Base-by-base conservation (phyloP, 2,888 invertebrate species). In the Silvanus unidentatus region DNA sequence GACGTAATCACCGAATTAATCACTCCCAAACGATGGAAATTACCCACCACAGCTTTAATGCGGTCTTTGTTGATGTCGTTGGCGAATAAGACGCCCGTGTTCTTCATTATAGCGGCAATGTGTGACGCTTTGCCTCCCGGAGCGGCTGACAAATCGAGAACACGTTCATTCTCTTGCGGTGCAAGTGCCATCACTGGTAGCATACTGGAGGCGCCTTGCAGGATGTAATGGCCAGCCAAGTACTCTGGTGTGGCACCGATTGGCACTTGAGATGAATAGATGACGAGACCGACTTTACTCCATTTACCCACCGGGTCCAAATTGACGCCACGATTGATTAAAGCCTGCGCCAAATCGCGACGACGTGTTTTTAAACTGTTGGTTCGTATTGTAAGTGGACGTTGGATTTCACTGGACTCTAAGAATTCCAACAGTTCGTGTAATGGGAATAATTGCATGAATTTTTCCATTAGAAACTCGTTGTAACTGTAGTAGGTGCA, bases 111-210 rank as follows among this genome's bases (percentile, higher is more conserved):
- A 0, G 97, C 88, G 40, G 96, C 91, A 48, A 99, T 96, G 70
- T 99, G 96, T 0, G 96, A 93, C 0, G 98, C 93, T 75, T 99
- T 99, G 6, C 99, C 99, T 38, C 99, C 99, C 0, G 99, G 99
- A 0, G 99, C 99, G 0, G 97, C 85, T 68, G 95, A 92, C 94
- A 99, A 90, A 66, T 99, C 99, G 27, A 99, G 75, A 53, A 98
- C 83, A 53, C 85, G 78, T 73, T 98, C 97, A 64, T 92, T 88
- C 74, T 94, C 95, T 74, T 95, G 93, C 0, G 99, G 98, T 0
- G 93, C 95, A 42, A 99, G 75, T 0, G 99, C 92, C 92, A 99
- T 96, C 0, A 99, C 98, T 0, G 99, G 98, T 42, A 99, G 73
- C 63, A 96, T 84, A 75, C 97, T 98, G 1, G 96, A 94, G 10